These are phyloP conservation scores for Darevskia mixta DNA, from an alignment of 2,797 vertebrate species.

Conservation along the genomic window DNA sequence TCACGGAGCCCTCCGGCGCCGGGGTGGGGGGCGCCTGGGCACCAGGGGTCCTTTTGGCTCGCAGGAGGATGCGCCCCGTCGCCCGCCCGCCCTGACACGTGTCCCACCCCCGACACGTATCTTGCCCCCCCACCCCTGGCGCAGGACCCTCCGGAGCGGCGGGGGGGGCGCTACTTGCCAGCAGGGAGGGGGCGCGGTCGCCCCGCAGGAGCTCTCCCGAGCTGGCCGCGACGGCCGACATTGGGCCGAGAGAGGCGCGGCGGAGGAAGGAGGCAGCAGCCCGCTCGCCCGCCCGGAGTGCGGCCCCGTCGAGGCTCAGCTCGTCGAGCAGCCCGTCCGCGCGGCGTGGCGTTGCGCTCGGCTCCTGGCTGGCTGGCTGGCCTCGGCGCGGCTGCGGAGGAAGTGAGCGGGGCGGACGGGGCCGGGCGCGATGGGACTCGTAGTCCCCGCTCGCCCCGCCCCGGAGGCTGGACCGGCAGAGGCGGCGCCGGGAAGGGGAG, in stretches of 20 bases:
- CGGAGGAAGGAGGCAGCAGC: no score
- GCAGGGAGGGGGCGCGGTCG: constrained; percentile 11
- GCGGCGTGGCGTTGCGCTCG: not conserved
- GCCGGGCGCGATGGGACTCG: not conserved
- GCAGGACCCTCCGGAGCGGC: not conserved
- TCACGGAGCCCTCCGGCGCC: not conserved
- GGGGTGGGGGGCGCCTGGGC: no score
- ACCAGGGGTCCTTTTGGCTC: not conserved
- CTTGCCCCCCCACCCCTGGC: not conserved
- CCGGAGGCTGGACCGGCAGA: not conserved
- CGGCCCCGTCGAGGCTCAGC: not conserved
- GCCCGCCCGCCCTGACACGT: no score
- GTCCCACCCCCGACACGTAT: not conserved
- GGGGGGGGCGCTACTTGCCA: constrained; percentile 35
- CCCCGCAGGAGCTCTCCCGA: not conserved
- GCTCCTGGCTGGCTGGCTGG: not conserved
- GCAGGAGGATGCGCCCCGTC: not conserved
- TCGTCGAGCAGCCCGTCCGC: not conserved
- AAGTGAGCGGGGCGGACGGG: not conserved
- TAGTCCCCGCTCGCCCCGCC: not conserved
- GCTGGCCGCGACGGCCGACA: constrained; percentile 22
- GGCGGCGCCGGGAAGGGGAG: no score
- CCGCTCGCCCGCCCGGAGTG: no score
- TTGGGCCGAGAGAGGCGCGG: not conserved
- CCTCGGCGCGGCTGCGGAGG: no score